phyloP scores from a whole-genome alignment of 2,888 invertebrate species.

The Drosophila birchii region DNA sequence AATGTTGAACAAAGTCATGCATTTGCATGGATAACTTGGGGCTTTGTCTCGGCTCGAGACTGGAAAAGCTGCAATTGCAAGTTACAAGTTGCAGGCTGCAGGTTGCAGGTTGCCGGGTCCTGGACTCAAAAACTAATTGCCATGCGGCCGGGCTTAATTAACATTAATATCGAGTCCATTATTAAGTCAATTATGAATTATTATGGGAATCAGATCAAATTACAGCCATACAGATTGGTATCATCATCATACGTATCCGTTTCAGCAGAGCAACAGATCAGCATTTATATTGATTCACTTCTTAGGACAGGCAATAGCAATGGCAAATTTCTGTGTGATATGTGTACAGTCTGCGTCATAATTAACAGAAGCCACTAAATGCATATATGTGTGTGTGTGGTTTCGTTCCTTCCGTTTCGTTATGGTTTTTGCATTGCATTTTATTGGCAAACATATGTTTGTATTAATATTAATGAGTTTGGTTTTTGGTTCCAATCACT shows the following conservation, averaged over 20 bases:
- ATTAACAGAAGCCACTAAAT: constrained; percentile 49
- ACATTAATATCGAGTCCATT: constrained; percentile 54
- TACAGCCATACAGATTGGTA: constrained; percentile 16
- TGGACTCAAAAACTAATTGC: constrained; percentile 36
- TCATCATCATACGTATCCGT: constrained; percentile 16
- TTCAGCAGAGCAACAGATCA: not conserved
- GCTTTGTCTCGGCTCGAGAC: constrained; percentile 17
- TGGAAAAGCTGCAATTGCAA: constrained; percentile 17
- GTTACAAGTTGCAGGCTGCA: constrained; percentile 4
- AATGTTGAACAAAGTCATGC: constrained; percentile 57
- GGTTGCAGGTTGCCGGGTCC: constrained; percentile 1
- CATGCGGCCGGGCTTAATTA: constrained; percentile 43
- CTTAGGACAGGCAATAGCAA: constrained; percentile 18
- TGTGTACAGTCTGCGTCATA: constrained; percentile 38
- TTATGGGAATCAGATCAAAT: constrained; percentile 46
- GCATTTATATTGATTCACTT: constrained; percentile 2
- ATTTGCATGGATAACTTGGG: constrained; percentile 43
- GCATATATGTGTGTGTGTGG: constrained; percentile 10
- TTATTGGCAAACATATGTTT: constrained; percentile 11
- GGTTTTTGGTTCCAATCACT: not conserved
- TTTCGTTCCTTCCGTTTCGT: not conserved
- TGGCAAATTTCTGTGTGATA: not conserved
- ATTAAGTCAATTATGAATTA: constrained; percentile 60
- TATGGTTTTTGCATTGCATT: not conserved
- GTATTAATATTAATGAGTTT: constrained; percentile 34